phyloP scores from a whole-genome alignment of 1,140 invertebrate genomes.

The Pseudomyrmex sp. region DNA sequence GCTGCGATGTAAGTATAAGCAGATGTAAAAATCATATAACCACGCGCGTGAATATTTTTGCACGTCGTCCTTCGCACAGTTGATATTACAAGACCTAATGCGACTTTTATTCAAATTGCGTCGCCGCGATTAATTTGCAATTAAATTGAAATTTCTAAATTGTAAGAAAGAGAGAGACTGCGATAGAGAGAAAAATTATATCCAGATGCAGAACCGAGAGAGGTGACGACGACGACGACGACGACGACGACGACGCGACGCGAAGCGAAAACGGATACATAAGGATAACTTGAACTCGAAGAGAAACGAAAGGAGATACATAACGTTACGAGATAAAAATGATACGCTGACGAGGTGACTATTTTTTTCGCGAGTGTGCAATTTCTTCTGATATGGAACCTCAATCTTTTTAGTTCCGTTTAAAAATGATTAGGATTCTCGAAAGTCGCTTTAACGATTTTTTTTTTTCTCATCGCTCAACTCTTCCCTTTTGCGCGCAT shows the following conservation, averaged over 20 bases:
- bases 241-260: not conserved
- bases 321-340: slow-evolving; percentile 29
- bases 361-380: slow-evolving; percentile 10
- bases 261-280: slow-evolving; percentile 34
- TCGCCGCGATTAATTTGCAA: slow-evolving; percentile 10
- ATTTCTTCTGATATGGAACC: not conserved
- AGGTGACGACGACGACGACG: not conserved
- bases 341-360: slow-evolving; percentile 25
- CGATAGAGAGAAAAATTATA: not conserved
- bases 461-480: too few species aligned
- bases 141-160: slow-evolving; percentile 15
- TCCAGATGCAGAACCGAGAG: not conserved
- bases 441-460: not conserved
- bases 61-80: not conserved
- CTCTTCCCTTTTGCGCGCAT: too few species aligned
- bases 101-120: slow-evolving; percentile 7
- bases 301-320: slow-evolving; percentile 32
- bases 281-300: slow-evolving; percentile 14
- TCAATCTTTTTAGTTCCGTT: not conserved
- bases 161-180: not conserved
- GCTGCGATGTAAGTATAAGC: not conserved
- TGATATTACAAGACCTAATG: not conserved
- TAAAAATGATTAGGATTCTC: not conserved
- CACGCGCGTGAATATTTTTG: not conserved
- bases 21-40: not conserved